Percentiles rank a stretch among this genome's conserved stretches.
These are phyloP conservation scores for Seira sanloemensis DNA, from an alignment of 2,888 invertebrate genomes.

Conservation along the genomic window DNA sequence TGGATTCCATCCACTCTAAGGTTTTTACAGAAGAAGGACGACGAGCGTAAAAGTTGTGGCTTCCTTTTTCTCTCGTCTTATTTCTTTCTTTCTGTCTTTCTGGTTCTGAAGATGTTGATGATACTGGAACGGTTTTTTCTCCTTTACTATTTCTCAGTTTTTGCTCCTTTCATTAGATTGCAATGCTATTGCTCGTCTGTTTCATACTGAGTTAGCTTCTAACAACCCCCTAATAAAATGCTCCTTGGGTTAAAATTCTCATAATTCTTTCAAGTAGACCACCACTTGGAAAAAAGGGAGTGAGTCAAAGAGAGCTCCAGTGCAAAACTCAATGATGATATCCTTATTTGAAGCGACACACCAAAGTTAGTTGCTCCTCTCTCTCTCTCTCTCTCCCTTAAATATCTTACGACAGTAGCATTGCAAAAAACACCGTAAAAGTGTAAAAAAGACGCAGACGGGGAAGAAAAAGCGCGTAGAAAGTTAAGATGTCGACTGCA, in stretches of 20 bases:
- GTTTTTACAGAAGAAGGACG: constrained; percentile 4
- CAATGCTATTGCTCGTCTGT: background rate
- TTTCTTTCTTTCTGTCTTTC: constrained; percentile 23
- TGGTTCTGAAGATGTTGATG: background rate
- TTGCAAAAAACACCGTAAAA: background rate
- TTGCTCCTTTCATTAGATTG: background rate
- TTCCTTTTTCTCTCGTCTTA: constrained; percentile 23
- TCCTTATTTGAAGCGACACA: constrained; percentile 1
- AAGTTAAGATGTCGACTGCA: background rate
- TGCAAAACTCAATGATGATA: background rate
- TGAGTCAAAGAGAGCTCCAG: constrained; percentile 15
- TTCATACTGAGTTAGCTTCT: constrained; percentile 24
- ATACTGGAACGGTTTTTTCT: constrained; percentile 11
- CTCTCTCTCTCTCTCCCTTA: background rate
- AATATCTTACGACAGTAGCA: background rate
- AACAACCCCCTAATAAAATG: constrained; percentile 64
- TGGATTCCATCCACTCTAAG: constrained; percentile 3
- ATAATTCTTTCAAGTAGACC: constrained; percentile 57
- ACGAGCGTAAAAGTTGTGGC: constrained; percentile 36
- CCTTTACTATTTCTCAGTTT: background rate
- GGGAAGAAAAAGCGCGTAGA: background rate
- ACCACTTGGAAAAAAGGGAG: constrained; percentile 2
- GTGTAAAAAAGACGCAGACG: background rate
- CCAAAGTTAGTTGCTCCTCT: background rate
- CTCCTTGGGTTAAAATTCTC: constrained; percentile 64